Conservation (phyloP, 2,113 vertebrate genomes). For the Stomatorhinus ivindoensis region DNA sequence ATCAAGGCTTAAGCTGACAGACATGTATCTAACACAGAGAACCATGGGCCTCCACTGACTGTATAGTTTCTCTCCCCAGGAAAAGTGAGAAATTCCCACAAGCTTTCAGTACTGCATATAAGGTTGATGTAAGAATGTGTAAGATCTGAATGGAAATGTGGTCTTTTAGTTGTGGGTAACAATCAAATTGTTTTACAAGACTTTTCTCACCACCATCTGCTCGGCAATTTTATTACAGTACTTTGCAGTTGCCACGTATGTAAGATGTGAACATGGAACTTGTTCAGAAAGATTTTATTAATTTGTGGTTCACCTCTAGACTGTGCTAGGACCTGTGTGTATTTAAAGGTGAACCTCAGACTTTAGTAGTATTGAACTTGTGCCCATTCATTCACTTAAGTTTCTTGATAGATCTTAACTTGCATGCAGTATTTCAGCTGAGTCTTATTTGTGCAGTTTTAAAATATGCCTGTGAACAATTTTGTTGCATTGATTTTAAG, state of each 20-base stretch:
- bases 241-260: not conserved
- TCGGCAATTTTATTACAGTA: not conserved
- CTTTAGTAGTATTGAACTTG: constrained; percentile 34
- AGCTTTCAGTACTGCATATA: not conserved
- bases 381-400: constrained; percentile 18
- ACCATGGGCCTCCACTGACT: not conserved
- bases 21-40: constrained; percentile 17
- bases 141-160: not conserved
- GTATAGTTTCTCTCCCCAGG: not conserved
- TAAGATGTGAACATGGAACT: not conserved
- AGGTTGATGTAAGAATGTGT: constrained; percentile 2
- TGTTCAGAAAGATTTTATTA: not conserved
- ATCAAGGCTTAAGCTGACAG: constrained; percentile 27
- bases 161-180: not conserved
- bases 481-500: constrained; percentile 5
- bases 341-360: constrained; percentile 39
- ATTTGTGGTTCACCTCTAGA: constrained; percentile 21
- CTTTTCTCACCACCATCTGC: not conserved
- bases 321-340: constrained; percentile 24
- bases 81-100: not conserved
- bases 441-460: constrained; percentile 34
- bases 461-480: constrained; percentile 16
- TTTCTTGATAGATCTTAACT: constrained; percentile 32
- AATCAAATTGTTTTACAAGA: not conserved
- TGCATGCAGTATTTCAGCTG: constrained; percentile 33